phyloP scores from a whole-genome alignment of 2,797 vertebrate genomes.

The Cynopterus sphinx region DNA sequence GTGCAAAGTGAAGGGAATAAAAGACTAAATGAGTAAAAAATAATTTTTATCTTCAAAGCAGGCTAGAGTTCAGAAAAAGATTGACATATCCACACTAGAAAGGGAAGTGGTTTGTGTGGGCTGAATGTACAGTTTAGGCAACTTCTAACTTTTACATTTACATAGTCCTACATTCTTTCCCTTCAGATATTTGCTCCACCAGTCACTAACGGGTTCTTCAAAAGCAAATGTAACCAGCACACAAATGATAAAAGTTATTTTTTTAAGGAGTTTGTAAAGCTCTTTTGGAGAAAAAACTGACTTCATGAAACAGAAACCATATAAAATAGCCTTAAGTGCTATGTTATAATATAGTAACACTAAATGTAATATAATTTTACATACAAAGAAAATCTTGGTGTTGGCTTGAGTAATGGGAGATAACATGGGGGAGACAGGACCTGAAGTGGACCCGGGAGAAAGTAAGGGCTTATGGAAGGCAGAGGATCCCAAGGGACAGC shows the following conservation, averaged over 20 bases:
- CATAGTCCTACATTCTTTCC: not conserved
- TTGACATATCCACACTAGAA: not conserved
- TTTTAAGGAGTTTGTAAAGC: not conserved
- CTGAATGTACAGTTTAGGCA: not conserved
- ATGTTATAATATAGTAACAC: not conserved
- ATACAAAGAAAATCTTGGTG: not conserved
- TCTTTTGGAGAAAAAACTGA: not conserved
- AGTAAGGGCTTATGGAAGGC: not conserved
- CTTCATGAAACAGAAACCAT: not conserved
- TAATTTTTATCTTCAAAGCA: not conserved
- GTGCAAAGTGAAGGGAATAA: not conserved
- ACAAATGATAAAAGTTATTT: not conserved
- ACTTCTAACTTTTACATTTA: not conserved
- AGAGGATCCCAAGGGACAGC: not conserved
- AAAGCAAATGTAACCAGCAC: not conserved
- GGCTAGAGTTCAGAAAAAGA: not conserved
- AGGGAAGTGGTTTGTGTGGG: conserved; percentile 4
- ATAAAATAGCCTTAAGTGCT: not conserved
- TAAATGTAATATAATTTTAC: not conserved
- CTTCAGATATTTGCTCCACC: not conserved
- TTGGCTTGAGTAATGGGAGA: not conserved
- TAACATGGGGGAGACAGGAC: not conserved
- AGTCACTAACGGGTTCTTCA: not conserved
- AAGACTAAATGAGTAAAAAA: not conserved
- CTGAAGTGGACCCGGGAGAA: not conserved